Base-by-base conservation (phyloP, 1,140 invertebrate species). In the Eufriesea mexicana region DNA sequence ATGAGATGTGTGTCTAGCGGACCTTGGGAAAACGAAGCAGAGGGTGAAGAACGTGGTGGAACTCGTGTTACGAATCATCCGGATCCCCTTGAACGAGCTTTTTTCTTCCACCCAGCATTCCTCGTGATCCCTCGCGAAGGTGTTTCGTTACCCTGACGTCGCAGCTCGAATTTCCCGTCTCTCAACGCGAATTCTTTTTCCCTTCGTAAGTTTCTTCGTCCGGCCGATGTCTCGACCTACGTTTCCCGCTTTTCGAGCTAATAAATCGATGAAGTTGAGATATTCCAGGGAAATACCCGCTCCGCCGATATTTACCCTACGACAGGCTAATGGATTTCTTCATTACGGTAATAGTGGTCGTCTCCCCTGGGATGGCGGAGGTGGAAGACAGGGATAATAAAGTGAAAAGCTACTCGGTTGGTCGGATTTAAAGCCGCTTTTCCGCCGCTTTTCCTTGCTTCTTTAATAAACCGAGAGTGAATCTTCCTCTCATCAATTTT, bases 301-400 rank as follows among this genome's bases (percentile, higher is more conserved):
- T 76, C 42, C 81, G 79, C 23, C 73, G 84, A 86, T 81, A 86
- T 86, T 84, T 88, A 67, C 82, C 54, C 62, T 64, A n/a, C 16
- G 47, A 62, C 25, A 75, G 49, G 57, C 54, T 81, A 88, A 86
- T 86, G 73, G 86, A 86, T 88, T 88, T 88, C 85, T 88, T 88
- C 86, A 86, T 88, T 86, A 84, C 74, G 67, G 57, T 88, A 84
- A 86, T 87, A 64, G 64, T 35, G 62, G 45, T 47, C 76, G 57
- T 23, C 25, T 54, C 51, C 79, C 23, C 23, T n/a, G 73, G 67
- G 57, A 88, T 86, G 76, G 66, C 61, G 42, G 35, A 35, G 72
- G n/a, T 47, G 51, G 49, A 67, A 86, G 68, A 54, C 49, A 20
- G n/a, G 25, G 59, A 80, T 83, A 86, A 79, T 75, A 79, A 62